These are phyloP conservation scores for Cherax quadricarinatus DNA, from an alignment of 1,140 invertebrate genomes.

Conservation along the genomic window DNA sequence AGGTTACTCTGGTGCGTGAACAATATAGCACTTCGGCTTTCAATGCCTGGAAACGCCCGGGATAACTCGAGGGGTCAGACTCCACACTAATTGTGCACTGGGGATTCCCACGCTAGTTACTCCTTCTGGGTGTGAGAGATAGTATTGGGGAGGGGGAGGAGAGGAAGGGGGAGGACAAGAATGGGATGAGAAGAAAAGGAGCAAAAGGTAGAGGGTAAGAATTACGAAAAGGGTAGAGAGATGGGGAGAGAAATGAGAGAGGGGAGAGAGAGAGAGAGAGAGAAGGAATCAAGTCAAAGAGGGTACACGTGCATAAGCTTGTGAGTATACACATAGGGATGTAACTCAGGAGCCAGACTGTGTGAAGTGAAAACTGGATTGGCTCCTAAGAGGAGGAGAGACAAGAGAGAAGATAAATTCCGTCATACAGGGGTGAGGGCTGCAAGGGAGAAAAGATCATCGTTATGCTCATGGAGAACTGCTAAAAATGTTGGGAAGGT, in stretches of 20 bases:
- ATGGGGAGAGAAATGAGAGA: not conserved
- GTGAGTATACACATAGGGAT: no score
- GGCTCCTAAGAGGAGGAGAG: not conserved
- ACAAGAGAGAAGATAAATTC: not conserved
- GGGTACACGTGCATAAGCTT: no score
- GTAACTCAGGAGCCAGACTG: no score
- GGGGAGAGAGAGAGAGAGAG: not conserved
- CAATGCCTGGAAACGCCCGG: not conserved
- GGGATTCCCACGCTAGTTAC: not conserved
- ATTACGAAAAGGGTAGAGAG: not conserved
- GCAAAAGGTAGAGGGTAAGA: no score
- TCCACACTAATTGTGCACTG: not conserved
- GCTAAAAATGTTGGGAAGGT: no score
- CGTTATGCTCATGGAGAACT: no score
- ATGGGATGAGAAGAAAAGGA: no score
- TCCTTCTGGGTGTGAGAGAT: not conserved
- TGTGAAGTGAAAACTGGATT: no score
- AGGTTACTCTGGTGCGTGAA: not conserved
- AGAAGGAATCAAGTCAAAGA: not conserved
- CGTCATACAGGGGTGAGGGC: not conserved
- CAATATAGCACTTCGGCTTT: not conserved
- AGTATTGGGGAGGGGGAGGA: not conserved
- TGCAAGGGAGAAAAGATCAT: no score
- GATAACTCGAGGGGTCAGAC: not conserved
- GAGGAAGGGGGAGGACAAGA: not conserved